Evolutionary conservation across 1,140 invertebrate genomes (phyloP).

Genomic region (Sycophila sp.): DNA sequence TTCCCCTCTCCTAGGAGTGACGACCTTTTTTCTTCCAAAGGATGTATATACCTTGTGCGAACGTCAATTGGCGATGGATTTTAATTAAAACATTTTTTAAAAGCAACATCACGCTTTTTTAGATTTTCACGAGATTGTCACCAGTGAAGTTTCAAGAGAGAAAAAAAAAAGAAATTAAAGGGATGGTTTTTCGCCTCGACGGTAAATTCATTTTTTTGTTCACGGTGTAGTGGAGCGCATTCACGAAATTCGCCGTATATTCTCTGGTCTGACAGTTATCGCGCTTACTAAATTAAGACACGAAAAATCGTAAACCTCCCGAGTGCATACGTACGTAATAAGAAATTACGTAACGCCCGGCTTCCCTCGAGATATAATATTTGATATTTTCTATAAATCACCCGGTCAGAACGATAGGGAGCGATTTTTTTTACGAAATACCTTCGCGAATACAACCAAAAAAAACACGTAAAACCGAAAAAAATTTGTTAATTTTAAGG

Average conservation of each 20-base stretch:
- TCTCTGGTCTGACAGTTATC: constrained; percentile 20
- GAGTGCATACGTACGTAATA: constrained; percentile 14
- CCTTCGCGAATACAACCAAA: too few relatives aligned
- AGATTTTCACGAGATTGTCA: too few relatives aligned
- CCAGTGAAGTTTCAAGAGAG: too few relatives aligned
- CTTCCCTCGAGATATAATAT: constrained; percentile 5
- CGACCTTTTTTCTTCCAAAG: too few relatives aligned
- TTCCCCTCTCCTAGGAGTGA: too few relatives aligned
- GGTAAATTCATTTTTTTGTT: constrained; percentile 12
- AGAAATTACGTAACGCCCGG: constrained; percentile 11
- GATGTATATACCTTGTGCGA: too few relatives aligned
- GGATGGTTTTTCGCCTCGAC: background rate
- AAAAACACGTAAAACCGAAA: too few relatives aligned
- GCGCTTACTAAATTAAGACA: constrained; percentile 25
- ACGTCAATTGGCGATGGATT: too few relatives aligned
- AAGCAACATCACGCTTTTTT: too few relatives aligned
- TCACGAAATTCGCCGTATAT: constrained; percentile 13
- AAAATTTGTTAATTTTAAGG: too few relatives aligned
- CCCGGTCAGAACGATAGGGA: background rate
- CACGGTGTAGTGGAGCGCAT: background rate
- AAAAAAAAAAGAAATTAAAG: background rate
- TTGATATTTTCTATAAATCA: constrained; percentile 14
- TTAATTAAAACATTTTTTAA: too few relatives aligned
- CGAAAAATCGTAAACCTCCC: constrained; percentile 30
- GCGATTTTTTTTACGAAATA: background rate